These are phyloP conservation scores for Falco novaeseelandiae DNA, from an alignment of 2,797 vertebrate species.

Conservation along the genomic window DNA sequence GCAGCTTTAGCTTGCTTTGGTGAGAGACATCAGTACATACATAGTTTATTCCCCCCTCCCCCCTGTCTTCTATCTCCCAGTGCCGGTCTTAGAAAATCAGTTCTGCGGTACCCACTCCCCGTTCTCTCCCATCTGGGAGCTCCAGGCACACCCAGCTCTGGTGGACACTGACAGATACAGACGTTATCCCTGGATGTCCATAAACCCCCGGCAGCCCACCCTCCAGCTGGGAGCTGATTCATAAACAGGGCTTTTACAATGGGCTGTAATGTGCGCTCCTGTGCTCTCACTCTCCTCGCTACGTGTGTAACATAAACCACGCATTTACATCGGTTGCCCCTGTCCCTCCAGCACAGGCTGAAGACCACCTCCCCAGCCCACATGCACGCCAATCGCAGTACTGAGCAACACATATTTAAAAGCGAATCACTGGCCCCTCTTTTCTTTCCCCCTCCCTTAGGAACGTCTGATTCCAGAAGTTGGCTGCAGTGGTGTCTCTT, in stretches of 20 bases:
- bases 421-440: constrained; percentile 49
- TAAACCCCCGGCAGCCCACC: background rate
- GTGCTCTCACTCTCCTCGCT: constrained; percentile 12
- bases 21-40: constrained; percentile 73
- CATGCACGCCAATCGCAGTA: constrained; percentile 31
- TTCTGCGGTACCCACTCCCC: constrained; percentile 67
- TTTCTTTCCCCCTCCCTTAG: constrained; percentile 44
- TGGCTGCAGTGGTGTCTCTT: constrained; percentile 65
- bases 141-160: constrained; percentile 45
- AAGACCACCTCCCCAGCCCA: constrained; percentile 41
- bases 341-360: background rate
- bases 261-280: background rate
- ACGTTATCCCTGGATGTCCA: background rate
- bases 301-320: constrained; percentile 42
- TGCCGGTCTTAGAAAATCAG: constrained; percentile 44
- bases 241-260: constrained; percentile 19
- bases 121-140: background rate
- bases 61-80: constrained; percentile 33
- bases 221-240: constrained; percentile 21
- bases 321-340: constrained; percentile 20
- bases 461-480: constrained; percentile 69
- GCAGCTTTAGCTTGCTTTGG: constrained; percentile 53
- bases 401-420: constrained; percentile 56
- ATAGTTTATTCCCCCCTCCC: constrained; percentile 21
- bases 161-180: background rate